These are phyloP conservation scores for Steinernema scapterisci DNA, from an alignment of 2,888 invertebrate genomes.

Conservation along the genomic window DNA sequence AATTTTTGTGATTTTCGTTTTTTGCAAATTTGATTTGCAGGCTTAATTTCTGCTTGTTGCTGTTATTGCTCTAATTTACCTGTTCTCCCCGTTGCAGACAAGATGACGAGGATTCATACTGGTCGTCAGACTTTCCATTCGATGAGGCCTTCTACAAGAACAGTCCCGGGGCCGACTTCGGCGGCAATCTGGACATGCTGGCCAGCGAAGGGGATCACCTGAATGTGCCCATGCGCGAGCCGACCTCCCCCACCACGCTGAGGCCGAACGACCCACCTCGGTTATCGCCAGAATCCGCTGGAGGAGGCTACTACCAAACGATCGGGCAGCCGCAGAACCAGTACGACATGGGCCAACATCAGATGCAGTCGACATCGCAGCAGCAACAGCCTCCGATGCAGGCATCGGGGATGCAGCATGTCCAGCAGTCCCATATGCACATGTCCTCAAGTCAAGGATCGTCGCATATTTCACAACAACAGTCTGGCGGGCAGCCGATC, in stretches of 20 bases:
- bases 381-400: constrained; percentile 24
- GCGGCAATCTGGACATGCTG: constrained; percentile 14
- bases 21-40: too few relatives aligned
- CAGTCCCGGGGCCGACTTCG: constrained; percentile 5
- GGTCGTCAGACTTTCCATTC: neutral
- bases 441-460: neutral
- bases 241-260: neutral
- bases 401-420: constrained; percentile 22
- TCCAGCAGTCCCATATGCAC: neutral
- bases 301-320: neutral
- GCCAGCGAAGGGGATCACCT: neutral
- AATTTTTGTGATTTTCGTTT: too few relatives aligned
- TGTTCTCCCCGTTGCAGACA: neutral
- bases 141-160: neutral
- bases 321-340: neutral
- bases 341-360: neutral
- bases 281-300: neutral
- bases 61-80: neutral
- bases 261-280: neutral
- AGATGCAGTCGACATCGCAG: neutral
- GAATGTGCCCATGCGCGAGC: neutral
- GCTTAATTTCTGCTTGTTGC: neutral
- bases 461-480: neutral
- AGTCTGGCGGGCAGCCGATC: constrained; percentile 7
- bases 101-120: constrained; percentile 16